Percentiles rank a stretch among this genome's conserved stretches.
These are phyloP conservation scores for Ornithorhynchus anatinus DNA, from an alignment of 2,113 vertebrate species.

Conservation along the genomic window DNA sequence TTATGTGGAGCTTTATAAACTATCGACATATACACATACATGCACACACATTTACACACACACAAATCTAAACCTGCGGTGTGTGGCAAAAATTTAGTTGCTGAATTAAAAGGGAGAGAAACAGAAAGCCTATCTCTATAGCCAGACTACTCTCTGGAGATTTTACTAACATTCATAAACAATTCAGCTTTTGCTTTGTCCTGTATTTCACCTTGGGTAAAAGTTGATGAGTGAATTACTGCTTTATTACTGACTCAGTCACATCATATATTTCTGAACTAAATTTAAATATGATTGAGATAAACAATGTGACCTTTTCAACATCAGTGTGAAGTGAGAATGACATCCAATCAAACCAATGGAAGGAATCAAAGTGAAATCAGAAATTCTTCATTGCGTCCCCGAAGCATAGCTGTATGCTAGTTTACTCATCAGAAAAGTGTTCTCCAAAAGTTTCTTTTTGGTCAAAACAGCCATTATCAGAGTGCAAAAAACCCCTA, in stretches of 20 bases:
- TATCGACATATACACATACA: not conserved
- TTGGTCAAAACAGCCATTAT: not conserved
- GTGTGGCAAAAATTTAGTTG: not conserved
- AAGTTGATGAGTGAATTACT: not conserved
- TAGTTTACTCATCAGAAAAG: not conserved
- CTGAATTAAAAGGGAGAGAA: not conserved
- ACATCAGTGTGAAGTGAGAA: slow-evolving; percentile 8
- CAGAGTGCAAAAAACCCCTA: not conserved
- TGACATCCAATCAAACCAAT: not conserved
- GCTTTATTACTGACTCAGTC: not conserved
- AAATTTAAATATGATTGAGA: slow-evolving; percentile 1
- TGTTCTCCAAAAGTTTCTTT: not conserved
- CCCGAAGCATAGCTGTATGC: not conserved
- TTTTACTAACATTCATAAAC: rapidly evolving
- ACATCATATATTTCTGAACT: not conserved
- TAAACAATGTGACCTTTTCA: slow-evolving; percentile 37
- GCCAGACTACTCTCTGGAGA: not conserved
- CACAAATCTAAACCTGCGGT: not conserved
- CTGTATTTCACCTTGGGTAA: not conserved
- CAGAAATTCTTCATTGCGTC: not conserved
- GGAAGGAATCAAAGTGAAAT: not conserved
- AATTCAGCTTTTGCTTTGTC: not conserved
- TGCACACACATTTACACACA: not conserved
- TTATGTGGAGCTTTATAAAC: too few relatives aligned
- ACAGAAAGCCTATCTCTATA: rapidly evolving